Percentiles rank a stretch among this genome's conserved stretches.
These are phyloP conservation scores for Xylophagus ater DNA, from an alignment of 2,888 invertebrate species.

Conservation along the genomic window DNA sequence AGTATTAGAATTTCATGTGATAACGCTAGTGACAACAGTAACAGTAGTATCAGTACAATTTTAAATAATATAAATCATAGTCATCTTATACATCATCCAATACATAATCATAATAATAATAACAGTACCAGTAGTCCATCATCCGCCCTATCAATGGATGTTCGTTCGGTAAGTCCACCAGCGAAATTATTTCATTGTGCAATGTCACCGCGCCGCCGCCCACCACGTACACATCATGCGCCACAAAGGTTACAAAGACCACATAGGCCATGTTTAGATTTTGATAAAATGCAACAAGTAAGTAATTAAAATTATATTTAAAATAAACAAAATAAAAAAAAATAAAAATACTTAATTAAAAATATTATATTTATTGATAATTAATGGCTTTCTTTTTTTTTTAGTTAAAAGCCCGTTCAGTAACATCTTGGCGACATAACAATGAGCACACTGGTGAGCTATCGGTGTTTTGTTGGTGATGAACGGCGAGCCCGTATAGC, in stretches of 20 bases:
- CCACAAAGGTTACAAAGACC: constrained; percentile 46
- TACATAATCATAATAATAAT: constrained; percentile 34
- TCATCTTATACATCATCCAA: constrained; percentile 37
- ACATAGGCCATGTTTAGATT: constrained; percentile 83
- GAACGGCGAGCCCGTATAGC: constrained; percentile 19
- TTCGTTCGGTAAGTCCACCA: constrained; percentile 40
- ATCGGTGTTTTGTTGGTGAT: constrained; percentile 74
- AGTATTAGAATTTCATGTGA: constrained; percentile 41
- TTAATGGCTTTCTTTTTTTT: constrained; percentile 28
- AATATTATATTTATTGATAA: neutral
- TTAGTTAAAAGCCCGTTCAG: constrained; percentile 64
- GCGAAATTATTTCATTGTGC: constrained; percentile 47
- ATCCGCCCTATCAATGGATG: constrained; percentile 28
- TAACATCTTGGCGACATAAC: constrained; percentile 62
- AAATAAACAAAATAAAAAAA: no score
- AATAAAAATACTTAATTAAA: neutral
- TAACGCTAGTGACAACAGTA: constrained; percentile 35
- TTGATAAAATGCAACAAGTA: constrained; percentile 96
- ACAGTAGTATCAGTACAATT: no score
- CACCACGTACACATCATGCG: constrained; percentile 46
- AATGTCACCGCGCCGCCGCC: constrained; percentile 48
- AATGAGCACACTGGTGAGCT: constrained; percentile 61
- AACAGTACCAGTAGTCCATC: constrained; percentile 37
- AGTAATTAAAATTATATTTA: no score
- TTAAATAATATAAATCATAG: constrained; percentile 30